These are phyloP conservation scores for Pitangus sulphuratus DNA, from an alignment of 2,797 vertebrate genomes.

Conservation along the genomic window DNA sequence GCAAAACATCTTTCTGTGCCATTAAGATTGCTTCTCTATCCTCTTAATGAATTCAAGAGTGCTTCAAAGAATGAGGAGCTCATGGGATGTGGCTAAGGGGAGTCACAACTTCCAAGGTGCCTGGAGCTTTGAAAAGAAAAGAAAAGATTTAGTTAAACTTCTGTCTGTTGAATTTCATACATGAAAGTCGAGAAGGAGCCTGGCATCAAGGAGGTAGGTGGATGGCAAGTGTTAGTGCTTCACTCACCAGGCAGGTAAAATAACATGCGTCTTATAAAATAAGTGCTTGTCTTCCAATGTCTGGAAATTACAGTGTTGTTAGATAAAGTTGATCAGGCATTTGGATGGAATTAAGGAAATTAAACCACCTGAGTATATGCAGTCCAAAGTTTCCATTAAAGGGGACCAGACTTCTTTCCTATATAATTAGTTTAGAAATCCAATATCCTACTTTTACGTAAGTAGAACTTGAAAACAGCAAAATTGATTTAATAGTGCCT, in stretches of 20 bases:
- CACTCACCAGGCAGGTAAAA: not conserved
- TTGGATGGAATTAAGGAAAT: not conserved
- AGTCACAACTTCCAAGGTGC: not conserved
- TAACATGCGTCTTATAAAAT: not conserved
- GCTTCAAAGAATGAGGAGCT: not conserved
- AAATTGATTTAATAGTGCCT: conserved; percentile 9
- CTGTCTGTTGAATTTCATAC: not conserved
- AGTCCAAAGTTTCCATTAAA: not conserved
- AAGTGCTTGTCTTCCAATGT: not conserved
- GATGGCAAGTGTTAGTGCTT: not conserved
- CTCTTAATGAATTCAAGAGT: not conserved
- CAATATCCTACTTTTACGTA: not conserved
- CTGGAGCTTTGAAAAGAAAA: conserved; percentile 7
- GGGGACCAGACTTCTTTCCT: not conserved
- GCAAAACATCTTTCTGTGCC: not conserved
- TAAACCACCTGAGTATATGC: not conserved
- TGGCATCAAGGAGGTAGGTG: not conserved
- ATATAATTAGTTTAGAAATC: conserved; percentile 35
- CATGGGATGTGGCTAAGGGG: not conserved
- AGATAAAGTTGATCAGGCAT: not conserved
- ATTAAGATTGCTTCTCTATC: not conserved
- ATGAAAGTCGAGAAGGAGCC: not conserved
- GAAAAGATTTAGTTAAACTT: not conserved
- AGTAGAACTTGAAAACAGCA: not conserved
- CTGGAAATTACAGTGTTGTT: not conserved